phyloP scores from a whole-genome alignment of 2,113 vertebrate species.

The Oplegnathus fasciatus region DNA sequence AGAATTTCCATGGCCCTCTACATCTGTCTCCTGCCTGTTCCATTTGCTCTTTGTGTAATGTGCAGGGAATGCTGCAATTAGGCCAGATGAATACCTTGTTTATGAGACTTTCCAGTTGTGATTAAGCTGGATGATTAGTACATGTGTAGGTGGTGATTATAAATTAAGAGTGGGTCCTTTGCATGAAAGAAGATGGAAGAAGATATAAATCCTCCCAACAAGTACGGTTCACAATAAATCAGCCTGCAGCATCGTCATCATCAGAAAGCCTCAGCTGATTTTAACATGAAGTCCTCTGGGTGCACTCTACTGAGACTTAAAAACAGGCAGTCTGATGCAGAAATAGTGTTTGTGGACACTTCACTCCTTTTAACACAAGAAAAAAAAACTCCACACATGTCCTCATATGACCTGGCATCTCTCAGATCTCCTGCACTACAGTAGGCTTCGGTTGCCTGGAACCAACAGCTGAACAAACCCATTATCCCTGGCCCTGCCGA shows the following conservation, averaged over 20 bases:
- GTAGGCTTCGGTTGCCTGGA: slow-evolving; percentile 5
- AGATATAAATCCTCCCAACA: slow-evolving; percentile 8
- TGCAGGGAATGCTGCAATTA: slow-evolving; percentile 54
- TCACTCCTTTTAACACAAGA: background rate
- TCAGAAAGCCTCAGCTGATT: background rate
- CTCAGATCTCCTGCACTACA: slow-evolving; percentile 25
- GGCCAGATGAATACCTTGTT: slow-evolving; percentile 57
- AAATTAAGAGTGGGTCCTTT: slow-evolving; percentile 56
- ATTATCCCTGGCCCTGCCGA: slow-evolving; percentile 36
- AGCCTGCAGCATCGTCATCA: slow-evolving; percentile 8
- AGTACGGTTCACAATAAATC: slow-evolving; percentile 22
- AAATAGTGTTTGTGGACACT: background rate
- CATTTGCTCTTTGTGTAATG: slow-evolving; percentile 38
- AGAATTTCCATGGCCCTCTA: slow-evolving; percentile 10
- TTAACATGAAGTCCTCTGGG: background rate
- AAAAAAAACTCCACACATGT: background rate
- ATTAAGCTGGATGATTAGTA: slow-evolving; percentile 73
- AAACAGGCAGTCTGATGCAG: background rate
- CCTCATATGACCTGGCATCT: background rate
- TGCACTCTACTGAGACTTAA: background rate
- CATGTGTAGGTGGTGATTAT: slow-evolving; percentile 70
- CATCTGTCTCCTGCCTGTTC: slow-evolving; percentile 39
- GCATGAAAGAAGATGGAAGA: slow-evolving; percentile 47
- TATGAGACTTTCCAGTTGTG: slow-evolving; percentile 59
- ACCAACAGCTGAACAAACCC: slow-evolving; percentile 31